A percentile compares a stretch with the other conserved stretches of the same genome.
phyloP scores from a whole-genome alignment of 1,140 invertebrate species.

The Cydia pomonella region DNA sequence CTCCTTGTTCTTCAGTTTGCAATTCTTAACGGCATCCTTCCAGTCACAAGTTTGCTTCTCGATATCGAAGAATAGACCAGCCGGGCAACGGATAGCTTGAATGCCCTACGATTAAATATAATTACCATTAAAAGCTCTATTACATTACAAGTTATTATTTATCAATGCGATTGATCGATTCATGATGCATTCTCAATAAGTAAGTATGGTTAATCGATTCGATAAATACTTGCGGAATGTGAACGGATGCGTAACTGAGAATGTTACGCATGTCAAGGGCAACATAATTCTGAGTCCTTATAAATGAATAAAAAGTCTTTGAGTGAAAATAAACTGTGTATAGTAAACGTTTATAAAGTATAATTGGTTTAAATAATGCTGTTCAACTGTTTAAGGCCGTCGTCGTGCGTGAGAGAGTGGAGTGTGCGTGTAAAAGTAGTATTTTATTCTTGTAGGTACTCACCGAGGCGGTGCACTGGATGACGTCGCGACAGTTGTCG shows the following conservation, averaged over 20 bases:
- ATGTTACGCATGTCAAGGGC: slow-evolving; percentile 11
- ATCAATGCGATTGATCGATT: background rate
- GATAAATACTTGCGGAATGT: slow-evolving; percentile 7
- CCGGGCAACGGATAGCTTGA: slow-evolving; percentile 95
- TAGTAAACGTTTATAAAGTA: background rate
- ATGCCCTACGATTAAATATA: slow-evolving; percentile 84
- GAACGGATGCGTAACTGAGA: slow-evolving; percentile 16
- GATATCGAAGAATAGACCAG: slow-evolving; percentile 96
- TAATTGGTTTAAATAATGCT: background rate
- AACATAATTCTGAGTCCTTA: background rate
- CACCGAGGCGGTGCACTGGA: slow-evolving; percentile 96
- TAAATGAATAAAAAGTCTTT: background rate
- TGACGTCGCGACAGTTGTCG: slow-evolving; percentile 96
- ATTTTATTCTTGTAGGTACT: slow-evolving; percentile 57
- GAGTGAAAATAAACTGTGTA: background rate
- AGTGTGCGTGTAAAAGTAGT: slow-evolving; percentile 14
- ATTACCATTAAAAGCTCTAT: background rate
- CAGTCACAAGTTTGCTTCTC: slow-evolving; percentile 98
- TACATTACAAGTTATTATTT: background rate
- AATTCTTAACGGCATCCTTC: slow-evolving; percentile 96
- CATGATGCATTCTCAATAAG: background rate
- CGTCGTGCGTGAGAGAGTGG: slow-evolving; percentile 4
- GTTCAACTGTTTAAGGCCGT: background rate
- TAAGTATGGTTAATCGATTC: background rate
- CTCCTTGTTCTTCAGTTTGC: slow-evolving; percentile 94